phyloP scores from a whole-genome alignment of 1,140 invertebrate genomes.

The Hyphantria cunea region DNA sequence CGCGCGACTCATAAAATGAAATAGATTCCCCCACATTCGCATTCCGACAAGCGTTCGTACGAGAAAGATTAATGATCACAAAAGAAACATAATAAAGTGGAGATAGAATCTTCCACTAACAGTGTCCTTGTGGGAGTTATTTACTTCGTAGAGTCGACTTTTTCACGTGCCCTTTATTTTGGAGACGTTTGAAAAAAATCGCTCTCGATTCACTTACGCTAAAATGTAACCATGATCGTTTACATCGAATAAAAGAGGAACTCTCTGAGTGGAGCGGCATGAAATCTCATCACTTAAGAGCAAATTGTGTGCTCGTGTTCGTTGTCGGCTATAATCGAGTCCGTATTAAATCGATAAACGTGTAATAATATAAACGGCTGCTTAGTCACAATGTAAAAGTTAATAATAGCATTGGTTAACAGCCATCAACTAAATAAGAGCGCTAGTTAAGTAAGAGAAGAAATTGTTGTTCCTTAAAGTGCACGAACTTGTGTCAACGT shows the following conservation, averaged over 20 bases:
- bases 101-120: constrained; percentile 80
- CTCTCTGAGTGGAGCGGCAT: background rate
- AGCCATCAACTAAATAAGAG: constrained; percentile 6
- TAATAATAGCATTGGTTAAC: constrained; percentile 30
- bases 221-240: constrained; percentile 17
- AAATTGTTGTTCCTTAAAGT: constrained; percentile 32
- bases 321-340: constrained; percentile 44
- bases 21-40: constrained; percentile 81
- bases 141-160: constrained; percentile 70
- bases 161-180: constrained; percentile 74
- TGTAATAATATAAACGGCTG: constrained; percentile 44
- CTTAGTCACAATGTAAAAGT: constrained; percentile 14
- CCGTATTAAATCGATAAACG: constrained; percentile 63
- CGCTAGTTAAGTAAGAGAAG: constrained; percentile 10
- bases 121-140: constrained; percentile 80
- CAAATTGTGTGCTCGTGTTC: constrained; percentile 27
- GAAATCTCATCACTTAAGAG: constrained; percentile 8
- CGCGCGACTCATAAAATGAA: constrained; percentile 80
- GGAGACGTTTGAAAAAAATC: constrained; percentile 45
- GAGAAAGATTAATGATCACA: constrained; percentile 82
- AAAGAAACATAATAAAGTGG: constrained; percentile 81
- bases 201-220: constrained; percentile 11
- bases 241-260: background rate
- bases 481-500: constrained; percentile 20
- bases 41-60: constrained; percentile 81